Base-by-base conservation (phyloP, 1,140 invertebrate species). In the Goniozus legneri region DNA sequence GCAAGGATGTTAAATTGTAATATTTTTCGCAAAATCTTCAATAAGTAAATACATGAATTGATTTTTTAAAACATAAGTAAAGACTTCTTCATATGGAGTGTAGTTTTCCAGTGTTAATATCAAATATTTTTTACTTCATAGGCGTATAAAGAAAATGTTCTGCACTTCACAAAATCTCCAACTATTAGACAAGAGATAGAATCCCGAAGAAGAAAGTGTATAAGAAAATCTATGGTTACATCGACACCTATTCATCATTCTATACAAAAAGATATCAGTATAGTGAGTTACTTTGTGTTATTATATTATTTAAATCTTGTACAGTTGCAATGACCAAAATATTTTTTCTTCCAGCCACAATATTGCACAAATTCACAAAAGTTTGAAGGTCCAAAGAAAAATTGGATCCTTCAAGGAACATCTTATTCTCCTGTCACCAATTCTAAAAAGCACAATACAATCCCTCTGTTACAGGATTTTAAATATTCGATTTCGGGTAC, bases 101-200 rank as follows among this genome's bases (percentile, higher is more conserved):
- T 31, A 15, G 36, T 46, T 30, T 54, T 49, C 31, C 20, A 14
- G 40, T 38, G 35, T 47, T 52, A 40, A 44, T 48, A 42, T 44
- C 47, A 32, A 40, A 44, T 18, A 50, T 50, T 55, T 20, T 54
- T 54, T 32, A 40, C 41, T 55, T 49, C 34, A 22, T 47, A 76
- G 74, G 73, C 69, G 38, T 77, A 73, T 54, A 76, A 75, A 57
- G 75, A 77, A 46, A 77, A 77, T 59, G 71, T 77, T 55, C 58
- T 77, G 52, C 71, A 75, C 56, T 76, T 72, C 58, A 60, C 69
- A 22, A 76, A 75, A 64, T 65, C 71, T 21, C 49, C 67, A 2
- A 65, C 69, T 33, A 63, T 60, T 31, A 71, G 69, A 52, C 64
- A 64, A 54, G 71, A 73, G 27, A 62, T 64, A 43, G 63, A 62